A percentile compares a stretch with the other conserved stretches of the same genome.
Evolutionary conservation across 2,888 invertebrate genomes (phyloP).

Genomic region (Periphyllus acericola): DNA sequence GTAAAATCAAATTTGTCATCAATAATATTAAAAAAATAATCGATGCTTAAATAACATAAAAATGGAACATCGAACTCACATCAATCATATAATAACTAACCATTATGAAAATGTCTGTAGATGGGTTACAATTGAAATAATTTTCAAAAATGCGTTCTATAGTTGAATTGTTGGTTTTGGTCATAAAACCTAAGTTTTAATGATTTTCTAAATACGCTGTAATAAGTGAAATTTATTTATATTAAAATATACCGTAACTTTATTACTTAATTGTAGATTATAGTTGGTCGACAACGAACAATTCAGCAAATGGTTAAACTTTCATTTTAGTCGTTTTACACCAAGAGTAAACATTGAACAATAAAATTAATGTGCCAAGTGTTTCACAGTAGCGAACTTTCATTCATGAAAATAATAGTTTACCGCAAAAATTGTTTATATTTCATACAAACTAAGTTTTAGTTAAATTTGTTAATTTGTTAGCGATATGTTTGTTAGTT

Average conservation of each 20-base stretch:
- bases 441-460: background rate
- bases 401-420: background rate
- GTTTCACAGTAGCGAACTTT: background rate
- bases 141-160: too few relatives aligned
- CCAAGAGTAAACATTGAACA: background rate
- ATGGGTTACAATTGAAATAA: too few relatives aligned
- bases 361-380: background rate
- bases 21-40: too few relatives aligned
- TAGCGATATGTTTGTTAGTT: too few relatives aligned
- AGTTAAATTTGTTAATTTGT: background rate
- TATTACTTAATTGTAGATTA: background rate
- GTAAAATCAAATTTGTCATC: too few relatives aligned
- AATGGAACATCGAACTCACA: too few relatives aligned
- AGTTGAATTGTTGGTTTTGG: background rate
- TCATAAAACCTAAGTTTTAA: background rate
- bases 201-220: background rate
- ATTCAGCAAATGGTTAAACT: constrained; percentile 21
- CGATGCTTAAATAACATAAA: too few relatives aligned
- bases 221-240: background rate
- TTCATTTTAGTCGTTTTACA: constrained; percentile 4
- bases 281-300: background rate
- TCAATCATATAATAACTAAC: too few relatives aligned
- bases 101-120: too few relatives aligned
- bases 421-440: background rate
- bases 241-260: constrained; percentile 6